Conservation (phyloP, 2,113 vertebrate species). For the Plecotus auritus region DNA sequence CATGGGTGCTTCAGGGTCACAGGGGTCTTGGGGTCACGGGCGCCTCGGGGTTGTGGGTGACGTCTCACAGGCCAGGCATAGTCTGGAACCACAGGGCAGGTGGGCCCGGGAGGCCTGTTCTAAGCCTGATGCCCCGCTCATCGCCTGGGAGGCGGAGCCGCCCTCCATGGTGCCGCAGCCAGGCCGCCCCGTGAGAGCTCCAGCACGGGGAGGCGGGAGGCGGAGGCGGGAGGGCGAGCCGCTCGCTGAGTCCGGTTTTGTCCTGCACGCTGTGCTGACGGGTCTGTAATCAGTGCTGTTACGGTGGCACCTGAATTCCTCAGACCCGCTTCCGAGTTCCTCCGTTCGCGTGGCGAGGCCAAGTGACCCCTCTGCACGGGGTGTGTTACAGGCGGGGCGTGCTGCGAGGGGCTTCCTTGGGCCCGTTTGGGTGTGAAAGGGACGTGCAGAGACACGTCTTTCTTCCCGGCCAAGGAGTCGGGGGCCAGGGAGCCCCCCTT, state of each 20-base stretch:
- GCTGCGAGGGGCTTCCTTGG: not conserved
- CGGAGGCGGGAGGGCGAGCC: constrained; percentile 5
- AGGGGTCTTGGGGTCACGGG: no score
- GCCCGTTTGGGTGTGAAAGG: not conserved
- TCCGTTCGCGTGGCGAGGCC: not conserved
- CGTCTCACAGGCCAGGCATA: not conserved
- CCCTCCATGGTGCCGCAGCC: constrained; percentile 48
- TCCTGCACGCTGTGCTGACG: constrained; percentile 48
- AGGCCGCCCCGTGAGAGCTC: not conserved
- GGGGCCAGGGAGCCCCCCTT: not conserved
- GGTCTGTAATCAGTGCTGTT: constrained; percentile 30
- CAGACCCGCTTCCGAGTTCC: not conserved
- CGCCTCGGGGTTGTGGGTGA: no score
- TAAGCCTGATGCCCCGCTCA: not conserved
- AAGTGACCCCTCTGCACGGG: not conserved
- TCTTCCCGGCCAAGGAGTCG: not conserved
- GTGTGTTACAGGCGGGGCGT: not conserved
- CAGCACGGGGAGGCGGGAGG: constrained; percentile 27
- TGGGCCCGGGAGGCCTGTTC: not conserved
- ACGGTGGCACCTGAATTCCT: constrained; percentile 14
- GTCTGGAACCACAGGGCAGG: not conserved
- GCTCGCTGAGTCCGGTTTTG: constrained; percentile 34
- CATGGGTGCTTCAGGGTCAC: no score
- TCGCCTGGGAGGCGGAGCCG: not conserved
- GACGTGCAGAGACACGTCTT: not conserved